Conservation (phyloP, 2,113 vertebrate species). For the Dermatemys mawii region DNA sequence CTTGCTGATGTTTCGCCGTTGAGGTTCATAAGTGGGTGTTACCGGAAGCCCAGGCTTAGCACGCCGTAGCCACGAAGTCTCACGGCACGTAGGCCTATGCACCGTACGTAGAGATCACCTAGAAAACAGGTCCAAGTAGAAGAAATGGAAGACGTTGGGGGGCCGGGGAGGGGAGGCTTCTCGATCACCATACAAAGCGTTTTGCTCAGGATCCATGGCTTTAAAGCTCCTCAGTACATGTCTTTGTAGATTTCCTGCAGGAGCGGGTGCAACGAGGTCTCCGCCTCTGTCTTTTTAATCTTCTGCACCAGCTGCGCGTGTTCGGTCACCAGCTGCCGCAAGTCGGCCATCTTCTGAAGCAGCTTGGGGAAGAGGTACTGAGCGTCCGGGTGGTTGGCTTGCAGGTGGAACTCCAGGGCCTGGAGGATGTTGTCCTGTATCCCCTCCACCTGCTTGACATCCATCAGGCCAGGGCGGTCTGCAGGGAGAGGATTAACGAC, state of each 20-base stretch:
- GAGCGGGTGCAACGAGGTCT: constrained; percentile 95
- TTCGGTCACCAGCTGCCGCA: constrained; percentile 96
- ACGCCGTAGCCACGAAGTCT: constrained; percentile 8
- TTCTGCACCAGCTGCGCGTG: constrained; percentile 96
- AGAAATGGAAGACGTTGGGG: constrained; percentile 66
- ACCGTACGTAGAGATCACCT: background rate
- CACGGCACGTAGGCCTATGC: background rate
- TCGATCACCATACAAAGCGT: constrained; percentile 61
- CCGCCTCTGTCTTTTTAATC: constrained; percentile 97
- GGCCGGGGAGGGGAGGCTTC: constrained; percentile 21
- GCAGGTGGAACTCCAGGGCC: constrained; percentile 93
- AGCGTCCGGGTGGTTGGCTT: constrained; percentile 92
- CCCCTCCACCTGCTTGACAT: constrained; percentile 95
- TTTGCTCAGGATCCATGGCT: constrained; percentile 70
- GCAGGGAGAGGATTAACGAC: constrained; percentile 25
- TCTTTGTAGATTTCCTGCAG: constrained; percentile 99
- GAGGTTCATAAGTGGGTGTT: constrained; percentile 53
- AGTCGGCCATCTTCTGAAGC: constrained; percentile 99
- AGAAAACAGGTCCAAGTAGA: constrained; percentile 64
- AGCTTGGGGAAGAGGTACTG: constrained; percentile 98
- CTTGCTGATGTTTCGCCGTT: constrained; percentile 4
- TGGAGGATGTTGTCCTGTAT: constrained; percentile 96
- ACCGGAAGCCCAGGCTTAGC: constrained; percentile 16
- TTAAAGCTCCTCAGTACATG: constrained; percentile 89
- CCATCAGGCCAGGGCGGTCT: constrained; percentile 98